phyloP scores from a whole-genome alignment of 2,113 vertebrate species.

The Cyphomyrus plagiostoma region DNA sequence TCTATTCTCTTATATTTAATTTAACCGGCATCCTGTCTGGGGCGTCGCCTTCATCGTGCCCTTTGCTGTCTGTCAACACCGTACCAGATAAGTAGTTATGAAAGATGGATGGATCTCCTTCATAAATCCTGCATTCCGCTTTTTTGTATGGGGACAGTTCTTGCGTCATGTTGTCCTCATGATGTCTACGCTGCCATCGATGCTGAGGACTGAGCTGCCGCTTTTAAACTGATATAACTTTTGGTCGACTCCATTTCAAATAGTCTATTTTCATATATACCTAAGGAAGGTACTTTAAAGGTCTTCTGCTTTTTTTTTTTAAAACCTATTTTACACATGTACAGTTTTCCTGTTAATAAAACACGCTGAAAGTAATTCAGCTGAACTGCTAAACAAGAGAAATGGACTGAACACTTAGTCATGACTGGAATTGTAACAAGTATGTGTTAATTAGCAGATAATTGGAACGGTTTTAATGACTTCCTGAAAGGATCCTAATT shows the following conservation, averaged over 20 bases:
- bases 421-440: constrained; percentile 59
- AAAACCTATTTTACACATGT: neutral
- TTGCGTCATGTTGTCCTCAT: neutral
- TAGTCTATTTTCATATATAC: neutral
- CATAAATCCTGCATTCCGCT: neutral
- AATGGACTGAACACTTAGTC: constrained; percentile 38
- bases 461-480: constrained; percentile 67
- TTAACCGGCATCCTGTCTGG: neutral
- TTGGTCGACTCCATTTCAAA: neutral
- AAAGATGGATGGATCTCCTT: neutral
- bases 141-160: neutral
- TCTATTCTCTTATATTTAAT: neutral
- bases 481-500: constrained; percentile 30
- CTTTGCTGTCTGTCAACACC: neutral
- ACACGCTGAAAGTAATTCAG: neutral
- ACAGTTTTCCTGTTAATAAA: neutral
- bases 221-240: neutral
- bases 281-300: neutral
- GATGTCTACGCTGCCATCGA: neutral
- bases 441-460: constrained; percentile 64
- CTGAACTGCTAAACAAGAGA: neutral
- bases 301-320: neutral
- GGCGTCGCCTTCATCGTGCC: neutral
- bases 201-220: neutral
- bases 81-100: neutral